Evolutionary conservation across 2,113 vertebrate genomes (phyloP), one percentile per base, ranked within the genome.

Genomic region (Uropsilus gracilis): DNA sequence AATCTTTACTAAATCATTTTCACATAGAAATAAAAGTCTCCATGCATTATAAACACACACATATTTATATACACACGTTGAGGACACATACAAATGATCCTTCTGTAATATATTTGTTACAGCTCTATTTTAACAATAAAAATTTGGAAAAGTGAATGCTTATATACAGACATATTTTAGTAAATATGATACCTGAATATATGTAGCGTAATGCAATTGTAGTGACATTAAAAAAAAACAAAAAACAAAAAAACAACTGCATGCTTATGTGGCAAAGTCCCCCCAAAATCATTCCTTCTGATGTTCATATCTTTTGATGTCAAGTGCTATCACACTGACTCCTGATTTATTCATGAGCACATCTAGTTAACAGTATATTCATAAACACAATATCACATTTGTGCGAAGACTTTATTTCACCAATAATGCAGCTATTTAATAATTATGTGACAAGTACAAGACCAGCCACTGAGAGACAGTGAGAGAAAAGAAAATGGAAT

Each of bases 341-440:
- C 13, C 61, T 18, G 3, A 14, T 66, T 32, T 61, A 50, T 0
- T 9, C 26, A 28, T 3, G 9, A 34, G 16, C 55, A 14, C 4
- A 22, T 71, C 22, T 32, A 4, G 7, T 16, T 14, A 77, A 32
- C 37, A 17, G 4, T 4, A 34, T 1, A 32, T 11, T n/a, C 32
- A 4, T 30, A 68, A 68, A 32, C 4, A 53, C 42, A 82, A 50
- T 6, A 55, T 12, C 16, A 61, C 7, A 8, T 63, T 6, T 8
- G 0, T 4, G 77, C 37, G 59, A 26, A 0, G 1, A 30, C 0
- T 10, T 59, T 20, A 42, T 20, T 37, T 57, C 39, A 61, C 11
- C 20, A 69, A 12, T 1, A 68, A 1, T 2, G 6, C 1, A 59
- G 24, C 0, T 2, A 73, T 66, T 44, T 1, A 8, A 55, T 4